Conservation (phyloP, 2,888 invertebrate genomes). For the Drosophila emarginata region DNA sequence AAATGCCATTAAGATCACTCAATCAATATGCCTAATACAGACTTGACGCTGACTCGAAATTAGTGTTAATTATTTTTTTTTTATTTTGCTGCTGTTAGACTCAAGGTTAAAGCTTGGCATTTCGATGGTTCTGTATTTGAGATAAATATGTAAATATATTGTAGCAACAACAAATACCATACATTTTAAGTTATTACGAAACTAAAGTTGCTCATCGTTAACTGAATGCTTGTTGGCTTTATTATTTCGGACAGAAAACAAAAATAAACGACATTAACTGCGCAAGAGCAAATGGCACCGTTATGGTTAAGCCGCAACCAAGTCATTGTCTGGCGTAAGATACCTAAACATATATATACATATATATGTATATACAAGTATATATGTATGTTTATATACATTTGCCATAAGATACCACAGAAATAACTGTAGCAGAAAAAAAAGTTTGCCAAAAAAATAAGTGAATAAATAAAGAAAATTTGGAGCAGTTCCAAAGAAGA, state of each 20-base stretch:
- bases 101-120: conserved; percentile 4
- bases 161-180: background rate
- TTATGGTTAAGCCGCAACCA: conserved; percentile 45
- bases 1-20: conserved; percentile 3
- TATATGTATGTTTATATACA: too few species aligned
- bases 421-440: conserved; percentile 67
- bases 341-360: conserved; percentile 47
- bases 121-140: background rate
- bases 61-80: background rate
- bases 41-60: too few species aligned
- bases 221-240: conserved; percentile 21
- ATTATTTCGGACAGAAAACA: conserved; percentile 12
- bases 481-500: conserved; percentile 28
- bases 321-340: conserved; percentile 24
- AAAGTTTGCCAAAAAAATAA: conserved; percentile 20
- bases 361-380: conserved; percentile 46
- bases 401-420: too few species aligned
- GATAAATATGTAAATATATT: conserved; percentile 8
- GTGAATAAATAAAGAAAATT: conserved; percentile 21
- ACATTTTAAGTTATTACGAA: background rate
- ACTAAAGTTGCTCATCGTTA: conserved; percentile 22
- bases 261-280: conserved; percentile 50
- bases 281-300: conserved; percentile 52
- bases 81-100: background rate
- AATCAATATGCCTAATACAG: background rate